phyloP scores from a whole-genome alignment of 2,113 vertebrate species.

The Corythornis vintsioides region DNA sequence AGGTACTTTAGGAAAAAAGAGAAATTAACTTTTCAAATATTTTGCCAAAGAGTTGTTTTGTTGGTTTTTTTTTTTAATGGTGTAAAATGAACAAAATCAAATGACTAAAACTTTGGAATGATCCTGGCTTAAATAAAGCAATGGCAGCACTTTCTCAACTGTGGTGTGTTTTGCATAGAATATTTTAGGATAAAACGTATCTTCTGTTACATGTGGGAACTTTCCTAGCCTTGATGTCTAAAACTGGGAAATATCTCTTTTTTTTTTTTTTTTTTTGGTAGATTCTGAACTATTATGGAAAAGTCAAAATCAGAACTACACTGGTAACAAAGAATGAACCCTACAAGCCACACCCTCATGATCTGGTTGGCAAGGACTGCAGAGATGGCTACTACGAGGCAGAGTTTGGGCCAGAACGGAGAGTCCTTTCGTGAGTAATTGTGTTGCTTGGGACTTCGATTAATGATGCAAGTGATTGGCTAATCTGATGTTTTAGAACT shows the following conservation, averaged over 20 bases:
- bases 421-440: conserved; percentile 90
- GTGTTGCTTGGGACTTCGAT: neutral
- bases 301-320: conserved; percentile 91
- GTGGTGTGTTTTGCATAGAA: neutral
- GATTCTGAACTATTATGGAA: conserved; percentile 89
- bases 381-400: conserved; percentile 95
- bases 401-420: conserved; percentile 93
- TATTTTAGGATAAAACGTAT: neutral
- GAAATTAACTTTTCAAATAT: neutral
- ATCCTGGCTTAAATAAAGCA: neutral
- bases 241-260: neutral
- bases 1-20: neutral
- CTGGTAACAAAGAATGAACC: conserved; percentile 95
- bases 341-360: conserved; percentile 94
- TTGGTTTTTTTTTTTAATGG: neutral
- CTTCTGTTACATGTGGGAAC: neutral
- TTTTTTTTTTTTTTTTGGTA: conserved; percentile 70
- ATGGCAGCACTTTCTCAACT: neutral
- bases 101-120: neutral
- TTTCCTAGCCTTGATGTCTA: neutral
- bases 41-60: neutral
- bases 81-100: neutral
- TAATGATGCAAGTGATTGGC: neutral
- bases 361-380: conserved; percentile 97
- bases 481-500: neutral